Percentiles rank a stretch among this genome's conserved stretches.
phyloP scores from a whole-genome alignment of 2,113 vertebrate genomes.

The Tachysurus fulvidraco region DNA sequence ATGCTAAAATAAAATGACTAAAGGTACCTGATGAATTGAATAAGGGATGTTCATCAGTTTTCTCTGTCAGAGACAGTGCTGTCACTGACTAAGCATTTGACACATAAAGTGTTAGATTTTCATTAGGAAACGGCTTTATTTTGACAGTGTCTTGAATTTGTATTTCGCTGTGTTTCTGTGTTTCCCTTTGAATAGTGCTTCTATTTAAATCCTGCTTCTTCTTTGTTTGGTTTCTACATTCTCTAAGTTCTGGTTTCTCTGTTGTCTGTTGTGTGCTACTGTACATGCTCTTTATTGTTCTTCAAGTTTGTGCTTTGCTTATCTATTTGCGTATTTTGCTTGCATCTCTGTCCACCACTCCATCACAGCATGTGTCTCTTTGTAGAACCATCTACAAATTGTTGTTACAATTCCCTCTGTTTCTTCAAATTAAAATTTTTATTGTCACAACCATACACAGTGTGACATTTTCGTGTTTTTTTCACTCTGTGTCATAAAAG shows the following conservation, averaged over 20 bases:
- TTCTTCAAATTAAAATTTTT: background rate
- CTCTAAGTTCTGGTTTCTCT: background rate
- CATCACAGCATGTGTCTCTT: no score
- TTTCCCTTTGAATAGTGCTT: background rate
- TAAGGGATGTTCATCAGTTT: background rate
- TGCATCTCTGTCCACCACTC: background rate
- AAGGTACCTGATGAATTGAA: background rate
- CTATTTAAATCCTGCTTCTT: background rate
- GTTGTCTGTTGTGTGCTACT: background rate
- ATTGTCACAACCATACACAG: no score
- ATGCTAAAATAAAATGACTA: background rate
- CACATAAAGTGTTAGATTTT: background rate
- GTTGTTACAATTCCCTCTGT: background rate
- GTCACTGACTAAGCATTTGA: background rate
- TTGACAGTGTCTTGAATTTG: background rate
- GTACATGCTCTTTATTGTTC: background rate
- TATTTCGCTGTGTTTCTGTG: background rate
- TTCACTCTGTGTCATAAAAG: no score
- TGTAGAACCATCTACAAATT: background rate
- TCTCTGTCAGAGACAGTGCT: background rate
- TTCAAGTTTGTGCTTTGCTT: background rate
- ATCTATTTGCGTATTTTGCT: background rate
- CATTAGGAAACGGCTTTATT: background rate
- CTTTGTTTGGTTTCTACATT: background rate
- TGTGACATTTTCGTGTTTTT: no score